Base-by-base conservation (phyloP, 2,797 vertebrate genomes). In the Cephalopachus bancanus region DNA sequence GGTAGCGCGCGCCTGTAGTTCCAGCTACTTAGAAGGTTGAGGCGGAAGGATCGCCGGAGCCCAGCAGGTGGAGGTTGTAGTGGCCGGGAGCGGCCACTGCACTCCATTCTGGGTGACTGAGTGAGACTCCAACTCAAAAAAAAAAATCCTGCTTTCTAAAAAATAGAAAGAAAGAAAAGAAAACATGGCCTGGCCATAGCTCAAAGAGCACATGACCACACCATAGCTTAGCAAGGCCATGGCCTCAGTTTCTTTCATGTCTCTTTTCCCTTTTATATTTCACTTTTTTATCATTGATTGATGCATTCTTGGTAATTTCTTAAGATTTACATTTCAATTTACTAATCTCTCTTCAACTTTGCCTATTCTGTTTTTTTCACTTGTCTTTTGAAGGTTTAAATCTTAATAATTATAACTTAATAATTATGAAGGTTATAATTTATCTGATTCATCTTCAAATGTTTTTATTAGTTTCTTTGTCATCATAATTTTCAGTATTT, bases 271-370 rank as follows among this genome's bases (percentile, higher is more conserved):
- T 93, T 95, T 87, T 11, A 33, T 65, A 95, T 19, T 51, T 62
- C 26, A 78, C 10, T 20, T 83, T 92, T 88, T 85, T 37, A 59
- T 30, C 80, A 64, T 55, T 88, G 22, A n/a, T 71, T 89, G 4
- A 11, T 74, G 57, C 92, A 84, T 89, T 88, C 24, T 96, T 92
- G 44, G 20, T 94, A 74, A 89, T 79, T 96, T 69, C 20, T n/a
- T 78, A 30, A 55, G 22, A 17, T 88, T 91, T 91, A 16, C 60
- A 69, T 83, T 91, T 88, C 62, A 92, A 19, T 92, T 64, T 59
- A 64, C 57, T 78, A 57, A 33, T 71, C 62, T 83, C 72, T 83
- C 57, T 78, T 78, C 14, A 30, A 20, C 28, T 30, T 59, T 65
- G 9, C 65, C 44, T 44, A 44, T 44, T 44, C 49, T 94, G 15